Evolutionary conservation across 2,797 vertebrate genomes (phyloP), one percentile per base, ranked within the genome.

Genomic region (Prionace glauca): DNA sequence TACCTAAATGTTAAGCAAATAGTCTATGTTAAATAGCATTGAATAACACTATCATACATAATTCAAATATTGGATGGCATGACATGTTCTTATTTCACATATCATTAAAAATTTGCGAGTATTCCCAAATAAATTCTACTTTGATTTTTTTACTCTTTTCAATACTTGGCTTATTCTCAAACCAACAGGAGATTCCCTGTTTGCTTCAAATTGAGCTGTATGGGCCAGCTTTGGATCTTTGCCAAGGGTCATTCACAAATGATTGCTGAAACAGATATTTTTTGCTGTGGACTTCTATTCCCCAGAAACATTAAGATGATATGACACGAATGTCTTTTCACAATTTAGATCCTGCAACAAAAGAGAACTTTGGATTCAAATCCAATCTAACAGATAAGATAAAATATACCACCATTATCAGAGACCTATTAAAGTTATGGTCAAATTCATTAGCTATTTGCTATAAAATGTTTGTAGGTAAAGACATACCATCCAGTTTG

Each of bases 401-500:
- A 32, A 69, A 77, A 95, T 50, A 72, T 32, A 56, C 93, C 41
- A 56, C 29, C 16, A 56, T 32, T 95, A 20, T 50, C 45, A 84
- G n/a, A 26, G 71, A 29, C 18, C 36, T 45, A 26, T 94, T 18
- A 71, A 41, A 69, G 20, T 94, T 67, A 94, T 71, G 91, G 36
- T 41, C 71, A 45, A 74, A 67, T 20, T 56, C 92, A 50, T 94
- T 94, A 26, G 14, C 69, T 32, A 56, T 92, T 94, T 45, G 26
- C 69, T 72, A 74, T 32, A 4, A 94, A 94, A 67, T 60, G 29
- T 36, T 87, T 87, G 14, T 86, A 45, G 29, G 12, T 32, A 69
- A 92, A 88, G 56, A 96, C 98, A 98, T 97, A 99, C 99, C 98
- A 97, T 98, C 99, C 99, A 99, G 96, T 99, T 99, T 95, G 99